Evolutionary conservation across 2,797 vertebrate species (phyloP), one percentile per base, ranked within the genome.

Genomic region (Chanos chanos): DNA sequence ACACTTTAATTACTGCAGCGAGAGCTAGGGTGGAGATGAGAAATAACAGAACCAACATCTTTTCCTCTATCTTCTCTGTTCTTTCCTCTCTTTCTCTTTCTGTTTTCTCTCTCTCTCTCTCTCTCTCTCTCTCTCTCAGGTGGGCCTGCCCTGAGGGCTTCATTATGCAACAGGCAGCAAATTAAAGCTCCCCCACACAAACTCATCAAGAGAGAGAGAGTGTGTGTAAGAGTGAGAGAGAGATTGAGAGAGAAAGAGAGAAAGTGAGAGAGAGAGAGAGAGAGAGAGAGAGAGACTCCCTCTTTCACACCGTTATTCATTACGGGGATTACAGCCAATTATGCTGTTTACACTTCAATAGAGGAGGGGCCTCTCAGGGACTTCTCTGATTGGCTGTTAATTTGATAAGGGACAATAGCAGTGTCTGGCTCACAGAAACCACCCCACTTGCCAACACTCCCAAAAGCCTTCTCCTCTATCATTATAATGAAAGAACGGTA

Each of bases 281-380:
- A 36, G 6, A 33, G 7, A 48, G 27, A 18, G 33, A 54, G 34
- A 13, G 28, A 48, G 36, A 55, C n/a, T n/a, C n/a, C n/a, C n/a
- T n/a, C n/a, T 61, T 55, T 72, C 45, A 68, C 70, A 76, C 63
- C 62, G 47, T 55, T 16, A 30, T 36, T 64, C 61, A 68, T 75
- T 72, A 52, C 48, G 50, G 47, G 54, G 62, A 73, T 56, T 70
- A 72, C 48, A 65, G 68, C 27, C 55, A 79, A 57, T 77, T 72
- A 78, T 5, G 2, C 22, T 68, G 13, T 63, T 73, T 71, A 66
- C 15, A 47, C 49, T 76, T 64, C 59, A 33, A 60, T 49, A 27
- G 33, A 55, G 16, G 4, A n/a, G 7, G 30, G 31, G 24, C 19
- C 58, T 59, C 47, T 69, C 4, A 10, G 22, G 56, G 58, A 49